A percentile compares a stretch with the other conserved stretches of the same genome.
phyloP scores from a whole-genome alignment of 1,140 invertebrate species.

The Muscidifurax raptorellus region DNA sequence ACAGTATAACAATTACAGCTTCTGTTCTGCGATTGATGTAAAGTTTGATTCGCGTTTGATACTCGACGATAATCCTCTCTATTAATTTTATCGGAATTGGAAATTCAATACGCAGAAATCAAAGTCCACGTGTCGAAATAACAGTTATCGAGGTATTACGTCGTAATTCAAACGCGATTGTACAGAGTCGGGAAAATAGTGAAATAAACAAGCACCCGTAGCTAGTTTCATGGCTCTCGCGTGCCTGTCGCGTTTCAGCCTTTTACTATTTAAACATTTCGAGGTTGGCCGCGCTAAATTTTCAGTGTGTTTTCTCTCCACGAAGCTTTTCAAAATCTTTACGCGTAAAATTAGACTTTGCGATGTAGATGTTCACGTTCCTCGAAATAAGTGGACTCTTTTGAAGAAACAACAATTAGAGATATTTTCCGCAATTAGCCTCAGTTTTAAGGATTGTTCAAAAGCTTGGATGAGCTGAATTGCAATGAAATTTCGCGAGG shows the following conservation, averaged over 20 bases:
- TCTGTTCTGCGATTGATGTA: too few species aligned
- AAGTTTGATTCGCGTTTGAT: too few species aligned
- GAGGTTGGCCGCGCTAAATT: background rate
- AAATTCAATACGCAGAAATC: too few species aligned
- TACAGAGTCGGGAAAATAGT: too few species aligned
- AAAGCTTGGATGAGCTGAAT: background rate
- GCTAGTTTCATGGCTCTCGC: background rate
- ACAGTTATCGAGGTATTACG: background rate
- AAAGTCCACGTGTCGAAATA: too few species aligned
- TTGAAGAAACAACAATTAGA: background rate
- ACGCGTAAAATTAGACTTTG: background rate
- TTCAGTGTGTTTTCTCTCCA: background rate
- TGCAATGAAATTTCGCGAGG: conserved; percentile 8
- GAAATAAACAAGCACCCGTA: background rate
- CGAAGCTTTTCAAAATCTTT: background rate
- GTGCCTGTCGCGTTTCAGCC: background rate
- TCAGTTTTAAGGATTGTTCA: background rate
- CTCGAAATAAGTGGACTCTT: background rate
- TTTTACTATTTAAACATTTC: background rate
- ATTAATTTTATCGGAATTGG: too few species aligned
- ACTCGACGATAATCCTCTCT: too few species aligned
- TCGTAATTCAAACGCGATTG: too few species aligned
- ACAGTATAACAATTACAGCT: too few species aligned
- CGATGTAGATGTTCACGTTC: too few species aligned
- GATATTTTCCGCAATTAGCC: background rate